Conservation (phyloP, 2,113 vertebrate species). For the Fukomys damarensis region DNA sequence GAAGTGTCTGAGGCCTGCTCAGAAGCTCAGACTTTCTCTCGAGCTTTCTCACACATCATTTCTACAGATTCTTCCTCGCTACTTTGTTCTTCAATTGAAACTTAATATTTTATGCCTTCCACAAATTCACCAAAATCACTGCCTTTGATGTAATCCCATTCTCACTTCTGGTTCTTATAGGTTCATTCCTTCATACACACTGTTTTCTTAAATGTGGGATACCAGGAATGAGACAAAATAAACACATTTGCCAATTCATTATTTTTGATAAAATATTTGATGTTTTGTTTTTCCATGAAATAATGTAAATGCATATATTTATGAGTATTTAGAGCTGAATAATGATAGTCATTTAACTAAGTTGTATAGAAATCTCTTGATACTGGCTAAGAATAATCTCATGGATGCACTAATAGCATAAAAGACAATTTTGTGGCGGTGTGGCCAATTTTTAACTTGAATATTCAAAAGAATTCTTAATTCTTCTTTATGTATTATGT, state of each 20-base stretch:
- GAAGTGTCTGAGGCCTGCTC: no score
- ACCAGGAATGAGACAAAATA: background rate
- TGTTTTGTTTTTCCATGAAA: background rate
- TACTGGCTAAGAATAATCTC: no score
- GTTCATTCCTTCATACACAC: background rate
- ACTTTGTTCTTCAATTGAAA: background rate
- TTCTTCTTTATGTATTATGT: no score
- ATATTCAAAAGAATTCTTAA: no score
- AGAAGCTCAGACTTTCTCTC: background rate
- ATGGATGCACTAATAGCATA: no score
- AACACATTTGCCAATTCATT: background rate
- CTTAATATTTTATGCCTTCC: background rate
- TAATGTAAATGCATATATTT: no score
- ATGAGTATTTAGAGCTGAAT: no score
- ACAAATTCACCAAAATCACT: background rate
- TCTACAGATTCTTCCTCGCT: background rate
- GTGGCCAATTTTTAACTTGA: no score
- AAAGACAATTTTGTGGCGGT: no score
- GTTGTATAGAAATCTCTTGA: no score
- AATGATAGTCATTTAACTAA: no score
- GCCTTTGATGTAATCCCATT: background rate
- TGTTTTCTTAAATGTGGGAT: background rate
- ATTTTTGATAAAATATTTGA: background rate
- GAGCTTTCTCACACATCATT: background rate
- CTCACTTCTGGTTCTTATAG: background rate